These are phyloP conservation scores for Papilio xuthus DNA, from an alignment of 1,140 invertebrate species.

Conservation along the genomic window DNA sequence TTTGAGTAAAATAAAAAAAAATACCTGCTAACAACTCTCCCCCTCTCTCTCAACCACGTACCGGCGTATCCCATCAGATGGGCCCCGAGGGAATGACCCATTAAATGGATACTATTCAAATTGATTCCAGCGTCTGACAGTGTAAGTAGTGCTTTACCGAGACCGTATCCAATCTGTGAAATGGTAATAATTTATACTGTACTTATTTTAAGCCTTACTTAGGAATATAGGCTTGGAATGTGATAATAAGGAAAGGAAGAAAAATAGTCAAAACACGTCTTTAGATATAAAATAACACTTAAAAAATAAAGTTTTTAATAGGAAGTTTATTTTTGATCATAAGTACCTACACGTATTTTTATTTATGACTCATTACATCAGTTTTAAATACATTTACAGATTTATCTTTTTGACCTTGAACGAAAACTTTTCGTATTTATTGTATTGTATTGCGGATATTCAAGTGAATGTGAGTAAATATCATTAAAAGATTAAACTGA, in stretches of 20 bases:
- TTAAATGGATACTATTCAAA: slow-evolving; percentile 84
- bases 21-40: slow-evolving; percentile 62
- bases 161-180: slow-evolving; percentile 63
- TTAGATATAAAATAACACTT: no score
- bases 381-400: no score
- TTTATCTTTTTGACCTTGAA: background rate
- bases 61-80: slow-evolving; percentile 86
- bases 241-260: no score
- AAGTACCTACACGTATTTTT: no score
- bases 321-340: no score
- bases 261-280: no score
- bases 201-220: background rate
- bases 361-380: no score
- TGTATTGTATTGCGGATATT: background rate
- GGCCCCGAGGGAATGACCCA: slow-evolving; percentile 88
- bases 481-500: background rate
- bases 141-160: slow-evolving; percentile 56
- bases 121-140: slow-evolving; percentile 76
- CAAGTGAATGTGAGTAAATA: background rate
- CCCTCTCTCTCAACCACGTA: slow-evolving; percentile 51
- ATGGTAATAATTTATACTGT: background rate
- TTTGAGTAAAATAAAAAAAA: no score
- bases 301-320: no score
- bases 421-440: background rate
- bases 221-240: background rate